Evolutionary conservation across 2,113 vertebrate species (phyloP).

Genomic region (Actenoides hombroni): DNA sequence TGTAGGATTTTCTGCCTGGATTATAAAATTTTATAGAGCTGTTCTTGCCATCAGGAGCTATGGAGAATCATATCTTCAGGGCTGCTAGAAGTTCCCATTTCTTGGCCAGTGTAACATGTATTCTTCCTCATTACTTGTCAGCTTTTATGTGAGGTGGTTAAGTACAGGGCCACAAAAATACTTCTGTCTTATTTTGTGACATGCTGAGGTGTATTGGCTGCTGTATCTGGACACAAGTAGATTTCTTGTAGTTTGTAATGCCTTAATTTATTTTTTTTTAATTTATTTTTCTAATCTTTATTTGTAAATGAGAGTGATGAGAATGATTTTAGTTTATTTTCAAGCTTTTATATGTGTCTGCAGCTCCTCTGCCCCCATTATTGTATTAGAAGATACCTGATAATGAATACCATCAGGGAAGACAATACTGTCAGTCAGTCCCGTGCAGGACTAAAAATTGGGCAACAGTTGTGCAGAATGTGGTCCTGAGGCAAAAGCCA

Average conservation of each 20-base stretch:
- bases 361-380: rapidly evolving
- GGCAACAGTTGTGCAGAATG: background rate
- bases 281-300: background rate
- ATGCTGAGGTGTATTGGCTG: background rate
- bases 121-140: background rate
- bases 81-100: background rate
- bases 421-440: background rate
- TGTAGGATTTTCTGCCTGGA: background rate
- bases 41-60: background rate
- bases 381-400: background rate
- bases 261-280: background rate
- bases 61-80: background rate
- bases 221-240: background rate
- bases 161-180: background rate
- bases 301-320: background rate
- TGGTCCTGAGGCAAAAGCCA: background rate
- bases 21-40: background rate
- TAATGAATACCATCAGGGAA: background rate
- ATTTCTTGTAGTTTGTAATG: background rate
- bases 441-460: background rate
- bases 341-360: background rate
- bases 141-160: background rate
- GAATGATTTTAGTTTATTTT: background rate
- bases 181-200: background rate
- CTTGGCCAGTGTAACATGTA: background rate